A percentile compares a stretch with the other conserved stretches of the same genome.
Conservation (phyloP, 2,113 vertebrate species). For the Petrocephalus microphthalmus region DNA sequence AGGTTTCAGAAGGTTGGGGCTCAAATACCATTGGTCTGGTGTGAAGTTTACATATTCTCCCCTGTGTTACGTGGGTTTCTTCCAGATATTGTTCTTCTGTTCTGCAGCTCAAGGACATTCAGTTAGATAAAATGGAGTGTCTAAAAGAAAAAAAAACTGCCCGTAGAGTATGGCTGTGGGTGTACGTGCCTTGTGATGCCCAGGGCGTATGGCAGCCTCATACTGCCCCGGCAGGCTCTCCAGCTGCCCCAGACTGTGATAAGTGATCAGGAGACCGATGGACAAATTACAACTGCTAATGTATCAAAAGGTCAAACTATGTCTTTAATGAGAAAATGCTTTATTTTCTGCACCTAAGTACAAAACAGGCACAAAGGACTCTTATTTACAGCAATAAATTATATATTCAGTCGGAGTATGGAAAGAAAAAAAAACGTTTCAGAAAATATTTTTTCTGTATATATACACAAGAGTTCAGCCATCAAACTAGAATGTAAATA, state of each 20-base stretch:
- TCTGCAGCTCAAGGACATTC: background rate
- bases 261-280: background rate
- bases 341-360: constrained; percentile 81
- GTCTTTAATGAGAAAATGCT: constrained; percentile 49
- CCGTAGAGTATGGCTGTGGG: background rate
- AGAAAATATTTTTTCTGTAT: constrained; percentile 40
- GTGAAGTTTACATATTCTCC: background rate
- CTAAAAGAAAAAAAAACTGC: background rate
- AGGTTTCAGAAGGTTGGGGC: background rate
- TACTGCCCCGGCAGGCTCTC: background rate
- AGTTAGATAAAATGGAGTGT: background rate
- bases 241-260: background rate
- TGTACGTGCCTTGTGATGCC: background rate
- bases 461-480: constrained; percentile 69
- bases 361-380: constrained; percentile 72
- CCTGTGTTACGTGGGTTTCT: background rate
- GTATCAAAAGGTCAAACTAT: background rate
- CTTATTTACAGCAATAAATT: constrained; percentile 81
- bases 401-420: constrained; percentile 57
- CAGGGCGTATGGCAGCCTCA: background rate
- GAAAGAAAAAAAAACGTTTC: constrained; percentile 34
- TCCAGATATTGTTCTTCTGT: background rate
- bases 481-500: constrained; percentile 73
- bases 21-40: background rate
- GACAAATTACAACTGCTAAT: background rate